A percentile compares a stretch with the other conserved stretches of the same genome.
These are phyloP conservation scores for Amblyteles armatorius DNA, from an alignment of 2,888 invertebrate genomes.

Conservation along the genomic window DNA sequence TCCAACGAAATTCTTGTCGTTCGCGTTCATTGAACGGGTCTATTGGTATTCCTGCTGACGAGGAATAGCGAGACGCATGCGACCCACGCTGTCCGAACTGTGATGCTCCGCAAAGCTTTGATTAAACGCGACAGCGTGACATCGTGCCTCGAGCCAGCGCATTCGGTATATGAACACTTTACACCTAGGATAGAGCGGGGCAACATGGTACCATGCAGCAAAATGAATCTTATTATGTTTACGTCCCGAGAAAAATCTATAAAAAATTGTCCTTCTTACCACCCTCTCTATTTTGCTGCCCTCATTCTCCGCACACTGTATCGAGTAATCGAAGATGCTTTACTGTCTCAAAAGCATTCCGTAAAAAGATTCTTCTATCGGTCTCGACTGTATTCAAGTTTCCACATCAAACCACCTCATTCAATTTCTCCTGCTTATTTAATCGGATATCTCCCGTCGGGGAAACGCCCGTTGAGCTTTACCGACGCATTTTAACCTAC, in stretches of 20 bases:
- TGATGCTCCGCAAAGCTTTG: slow-evolving; percentile 41
- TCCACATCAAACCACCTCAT: neutral
- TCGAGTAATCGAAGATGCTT: neutral
- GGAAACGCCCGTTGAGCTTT: neutral
- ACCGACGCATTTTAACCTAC: neutral
- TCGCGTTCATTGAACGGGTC: slow-evolving; percentile 12
- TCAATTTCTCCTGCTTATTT: neutral
- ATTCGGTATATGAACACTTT: neutral
- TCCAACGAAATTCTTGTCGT: slow-evolving; percentile 3
- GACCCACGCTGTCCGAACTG: neutral
- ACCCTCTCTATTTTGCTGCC: neutral
- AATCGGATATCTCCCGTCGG: neutral
- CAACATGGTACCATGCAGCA: neutral
- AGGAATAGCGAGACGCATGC: slow-evolving; percentile 14
- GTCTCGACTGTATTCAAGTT: neutral
- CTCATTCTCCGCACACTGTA: no score
- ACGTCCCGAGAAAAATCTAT: neutral
- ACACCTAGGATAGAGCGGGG: no score
- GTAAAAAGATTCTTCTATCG: neutral
- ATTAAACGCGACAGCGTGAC: slow-evolving; percentile 39
- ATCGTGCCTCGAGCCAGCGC: neutral
- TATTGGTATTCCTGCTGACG: slow-evolving; percentile 41
- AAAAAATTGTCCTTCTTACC: neutral
- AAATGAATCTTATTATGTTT: neutral
- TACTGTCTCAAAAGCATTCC: neutral